Evolutionary conservation across 2,888 invertebrate species (phyloP), one percentile per base, ranked within the genome.

Genomic region (Drosophila affinis): DNA sequence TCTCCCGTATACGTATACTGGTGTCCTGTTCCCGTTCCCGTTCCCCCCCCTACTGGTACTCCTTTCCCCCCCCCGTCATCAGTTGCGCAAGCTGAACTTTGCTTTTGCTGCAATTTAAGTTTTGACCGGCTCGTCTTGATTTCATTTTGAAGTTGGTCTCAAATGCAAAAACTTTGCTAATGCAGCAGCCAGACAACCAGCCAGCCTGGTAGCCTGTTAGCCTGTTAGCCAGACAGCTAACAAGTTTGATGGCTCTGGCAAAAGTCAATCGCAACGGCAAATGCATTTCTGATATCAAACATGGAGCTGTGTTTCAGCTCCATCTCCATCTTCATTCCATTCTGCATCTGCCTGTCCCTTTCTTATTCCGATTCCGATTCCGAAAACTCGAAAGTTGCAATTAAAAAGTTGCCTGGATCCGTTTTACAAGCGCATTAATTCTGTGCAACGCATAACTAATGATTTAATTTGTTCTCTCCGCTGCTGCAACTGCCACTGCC

Each of bases 121-220:
- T 85, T 76, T 65, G 70, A 65, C 68, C 76, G 54, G 75, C 72
- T 76, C 56, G 77, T 29, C 60, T 62, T 83, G 85, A 87, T 85
- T 79, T 81, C 77, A 81, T 83, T 85, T 81, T 80, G 78, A 83
- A 82, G 80, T 81, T 81, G 62, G 55, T 70, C 52, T 62, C 72
- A 77, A 85, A 86, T 82, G 83, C 75, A 77, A 85, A 81, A 87
- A 87, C 67, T 87, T 83, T 87, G 54, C 61, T 75, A 78, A 83
- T 78, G 70, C 75, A 55, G 69, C 58, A 51, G 68, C 71, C 47
- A 45, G 27, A 27, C 39, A 34, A 5, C 5, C 12, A 2, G 14
- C 39, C 39, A 14, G 39, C 14, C n/a, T n/a, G n/a, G n/a, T n/a
- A n/a, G n/a, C n/a, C n/a, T n/a, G n/a, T n/a, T n/a, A n/a, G n/a